Percentiles rank a stretch among this genome's conserved stretches.
Conservation (phyloP, 1,140 invertebrate species). For the Stegodyphus mimosarum region DNA sequence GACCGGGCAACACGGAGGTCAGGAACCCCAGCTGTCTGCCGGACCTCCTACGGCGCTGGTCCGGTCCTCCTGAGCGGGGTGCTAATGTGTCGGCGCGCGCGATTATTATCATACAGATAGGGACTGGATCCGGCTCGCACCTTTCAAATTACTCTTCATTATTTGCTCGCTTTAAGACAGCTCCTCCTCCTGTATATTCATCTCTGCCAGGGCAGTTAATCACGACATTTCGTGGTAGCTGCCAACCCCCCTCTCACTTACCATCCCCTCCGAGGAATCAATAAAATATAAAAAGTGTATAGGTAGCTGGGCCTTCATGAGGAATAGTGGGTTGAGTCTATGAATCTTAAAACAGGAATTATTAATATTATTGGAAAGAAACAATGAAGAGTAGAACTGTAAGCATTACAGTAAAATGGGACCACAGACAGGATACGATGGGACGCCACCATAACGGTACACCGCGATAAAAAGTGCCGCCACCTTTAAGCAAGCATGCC, state of each 20-base stretch:
- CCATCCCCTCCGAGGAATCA: too few species aligned
- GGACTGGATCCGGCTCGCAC: conserved; percentile 34
- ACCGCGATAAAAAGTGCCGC: too few species aligned
- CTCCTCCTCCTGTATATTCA: conserved; percentile 27
- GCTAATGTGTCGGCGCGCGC: conserved; percentile 42
- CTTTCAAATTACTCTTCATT: conserved; percentile 46
- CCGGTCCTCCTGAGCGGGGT: conserved; percentile 35
- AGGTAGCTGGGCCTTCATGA: too few species aligned
- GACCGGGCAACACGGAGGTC: neutral
- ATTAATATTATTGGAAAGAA: too few species aligned
- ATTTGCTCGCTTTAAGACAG: conserved; percentile 32
- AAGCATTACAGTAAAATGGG: too few species aligned
- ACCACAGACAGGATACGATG: too few species aligned
- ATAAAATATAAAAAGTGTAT: too few species aligned
- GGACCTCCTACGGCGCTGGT: conserved; percentile 40
- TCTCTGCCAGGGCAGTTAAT: conserved; percentile 49
- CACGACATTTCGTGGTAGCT: conserved; percentile 42
- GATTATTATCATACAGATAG: neutral
- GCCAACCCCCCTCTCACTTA: neutral
- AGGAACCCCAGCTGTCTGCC: conserved; percentile 15
- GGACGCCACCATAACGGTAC: too few species aligned
- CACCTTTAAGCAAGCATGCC: too few species aligned
- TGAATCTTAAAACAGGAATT: too few species aligned
- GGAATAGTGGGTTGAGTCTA: too few species aligned
- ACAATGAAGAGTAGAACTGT: too few species aligned